Evolutionary conservation across 1,140 invertebrate genomes (phyloP).

Genomic region (Macrobrachium nipponense): DNA sequence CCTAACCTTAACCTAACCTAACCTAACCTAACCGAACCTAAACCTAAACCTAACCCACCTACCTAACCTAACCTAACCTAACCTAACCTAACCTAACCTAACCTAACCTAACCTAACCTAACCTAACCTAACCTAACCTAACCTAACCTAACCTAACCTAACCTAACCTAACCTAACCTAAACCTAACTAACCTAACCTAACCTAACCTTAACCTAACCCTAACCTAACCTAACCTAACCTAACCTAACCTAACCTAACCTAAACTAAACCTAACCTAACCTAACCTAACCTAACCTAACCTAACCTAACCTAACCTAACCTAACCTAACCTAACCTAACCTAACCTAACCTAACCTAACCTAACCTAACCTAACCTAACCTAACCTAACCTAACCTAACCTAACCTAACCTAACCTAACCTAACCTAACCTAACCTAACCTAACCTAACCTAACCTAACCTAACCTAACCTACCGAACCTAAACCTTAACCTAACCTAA

Average conservation of each 20-base stretch:
- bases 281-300: slow-evolving; percentile 3
- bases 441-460: neutral
- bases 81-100: slow-evolving; percentile 16
- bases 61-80: slow-evolving; percentile 16
- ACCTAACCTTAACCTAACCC: slow-evolving; percentile 2
- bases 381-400: slow-evolving; percentile 8
- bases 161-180: slow-evolving; percentile 5
- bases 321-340: slow-evolving; percentile 4
- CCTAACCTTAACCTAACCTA: slow-evolving; percentile 13
- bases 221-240: slow-evolving; percentile 14
- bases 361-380: neutral
- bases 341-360: neutral
- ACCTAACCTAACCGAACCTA: slow-evolving; percentile 11
- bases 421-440: slow-evolving; percentile 11
- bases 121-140: neutral
- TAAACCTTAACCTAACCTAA: slow-evolving; percentile 17
- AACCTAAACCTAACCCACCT: neutral
- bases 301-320: slow-evolving; percentile 8
- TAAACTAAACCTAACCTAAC: neutral
- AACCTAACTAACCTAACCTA: slow-evolving; percentile 5
- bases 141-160: slow-evolving; percentile 10
- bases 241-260: slow-evolving; percentile 12
- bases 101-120: slow-evolving; percentile 12
- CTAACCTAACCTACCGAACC: neutral
- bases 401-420: neutral